Evolutionary conservation across 2,113 vertebrate genomes (phyloP).

Genomic region (Megaleporinus macrocephalus): DNA sequence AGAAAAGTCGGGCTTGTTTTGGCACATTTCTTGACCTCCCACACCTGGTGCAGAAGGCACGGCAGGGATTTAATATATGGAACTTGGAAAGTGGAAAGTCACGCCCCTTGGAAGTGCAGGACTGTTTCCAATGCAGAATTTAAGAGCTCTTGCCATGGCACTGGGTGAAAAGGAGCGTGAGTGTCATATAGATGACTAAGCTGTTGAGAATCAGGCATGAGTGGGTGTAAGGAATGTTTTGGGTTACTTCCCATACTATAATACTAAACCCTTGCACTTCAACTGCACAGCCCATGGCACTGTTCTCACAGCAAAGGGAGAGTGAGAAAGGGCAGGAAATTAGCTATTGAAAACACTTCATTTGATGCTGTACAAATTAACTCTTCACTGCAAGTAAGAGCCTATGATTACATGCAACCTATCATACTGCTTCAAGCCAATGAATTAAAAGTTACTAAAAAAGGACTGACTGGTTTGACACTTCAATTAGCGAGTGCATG

Average conservation of each 20-base stretch:
- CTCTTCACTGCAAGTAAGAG: slow-evolving; percentile 5
- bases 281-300: slow-evolving; percentile 32
- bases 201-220: slow-evolving; percentile 14
- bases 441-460: slow-evolving; percentile 51
- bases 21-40: slow-evolving; percentile 59
- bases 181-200: slow-evolving; percentile 25
- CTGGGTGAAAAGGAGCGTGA: neutral
- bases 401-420: slow-evolving; percentile 66
- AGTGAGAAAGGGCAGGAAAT: slow-evolving; percentile 31
- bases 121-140: slow-evolving; percentile 9
- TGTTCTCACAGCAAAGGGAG: slow-evolving; percentile 35
- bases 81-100: slow-evolving; percentile 47
- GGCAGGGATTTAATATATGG: slow-evolving; percentile 63
- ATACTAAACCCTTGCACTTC: slow-evolving; percentile 7
- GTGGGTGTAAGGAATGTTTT: slow-evolving; percentile 36
- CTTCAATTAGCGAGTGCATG: slow-evolving; percentile 35
- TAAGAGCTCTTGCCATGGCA: slow-evolving; percentile 12
- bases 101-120: slow-evolving; percentile 37
- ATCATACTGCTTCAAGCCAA: slow-evolving; percentile 60
- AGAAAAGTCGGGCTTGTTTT: slow-evolving; percentile 43
- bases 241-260: slow-evolving; percentile 43
- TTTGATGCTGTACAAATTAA: slow-evolving; percentile 52
- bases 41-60: slow-evolving; percentile 64
- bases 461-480: neutral
- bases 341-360: slow-evolving; percentile 25